phyloP scores from a whole-genome alignment of 2,888 invertebrate genomes.

The Caenorhabditis afra region DNA sequence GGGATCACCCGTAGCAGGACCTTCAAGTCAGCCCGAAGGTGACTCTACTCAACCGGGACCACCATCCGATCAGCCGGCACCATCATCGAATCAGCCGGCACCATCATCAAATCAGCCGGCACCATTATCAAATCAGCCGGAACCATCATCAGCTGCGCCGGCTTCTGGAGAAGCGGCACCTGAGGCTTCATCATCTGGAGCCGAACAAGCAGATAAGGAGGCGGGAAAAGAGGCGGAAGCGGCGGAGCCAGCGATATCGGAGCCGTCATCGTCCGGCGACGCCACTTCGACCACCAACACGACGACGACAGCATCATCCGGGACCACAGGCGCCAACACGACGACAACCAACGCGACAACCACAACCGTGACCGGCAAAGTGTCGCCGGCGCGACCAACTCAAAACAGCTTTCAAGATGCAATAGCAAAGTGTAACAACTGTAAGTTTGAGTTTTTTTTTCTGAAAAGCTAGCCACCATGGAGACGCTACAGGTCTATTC shows the following conservation, averaged over 20 bases:
- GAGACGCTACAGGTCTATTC: slow-evolving; percentile 31
- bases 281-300: slow-evolving; percentile 16
- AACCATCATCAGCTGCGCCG: neutral
- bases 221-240: neutral
- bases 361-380: slow-evolving; percentile 16
- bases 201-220: neutral
- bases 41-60: neutral
- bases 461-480: neutral
- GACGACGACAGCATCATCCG: slow-evolving; percentile 9
- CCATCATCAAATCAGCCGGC: neutral
- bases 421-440: slow-evolving; percentile 50
- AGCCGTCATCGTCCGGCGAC: slow-evolving; percentile 2
- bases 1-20: neutral
- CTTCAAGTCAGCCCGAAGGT: neutral
- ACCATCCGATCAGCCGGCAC: neutral
- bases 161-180: neutral
- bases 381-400: slow-evolving; percentile 3
- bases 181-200: slow-evolving; percentile 4
- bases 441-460: slow-evolving; percentile 28
- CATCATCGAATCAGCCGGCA: neutral
- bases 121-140: neutral
- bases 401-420: slow-evolving; percentile 23
- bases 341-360: slow-evolving; percentile 15
- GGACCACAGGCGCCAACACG: neutral
- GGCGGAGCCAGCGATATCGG: neutral